phyloP scores from a whole-genome alignment of 2,888 invertebrate species.

The Cephus rjabovi region DNA sequence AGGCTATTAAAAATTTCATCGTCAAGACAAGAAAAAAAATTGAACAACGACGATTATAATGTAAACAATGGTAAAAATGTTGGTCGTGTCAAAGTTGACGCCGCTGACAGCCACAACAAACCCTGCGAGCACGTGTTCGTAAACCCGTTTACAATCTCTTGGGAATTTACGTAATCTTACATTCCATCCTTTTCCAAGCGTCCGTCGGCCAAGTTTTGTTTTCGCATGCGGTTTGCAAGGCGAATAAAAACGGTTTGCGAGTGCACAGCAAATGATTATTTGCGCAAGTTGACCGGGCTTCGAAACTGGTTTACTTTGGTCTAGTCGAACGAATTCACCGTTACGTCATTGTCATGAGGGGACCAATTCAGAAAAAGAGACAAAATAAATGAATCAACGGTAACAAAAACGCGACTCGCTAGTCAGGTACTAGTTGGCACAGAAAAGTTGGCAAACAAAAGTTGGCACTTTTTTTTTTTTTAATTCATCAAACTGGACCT shows the following conservation, averaged over 20 bases:
- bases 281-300: neutral
- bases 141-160: neutral
- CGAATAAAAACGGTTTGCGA: neutral
- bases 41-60: neutral
- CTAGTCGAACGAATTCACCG: neutral
- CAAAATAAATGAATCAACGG: neutral
- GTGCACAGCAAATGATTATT: neutral
- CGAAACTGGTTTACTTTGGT: neutral
- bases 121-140: neutral
- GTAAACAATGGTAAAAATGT: neutral
- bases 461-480: neutral
- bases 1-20: neutral
- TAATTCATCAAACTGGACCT: neutral
- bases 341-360: neutral
- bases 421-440: neutral
- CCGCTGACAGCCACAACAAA: neutral
- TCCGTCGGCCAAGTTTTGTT: neutral
- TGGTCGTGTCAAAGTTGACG: neutral
- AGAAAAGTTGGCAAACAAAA: neutral
- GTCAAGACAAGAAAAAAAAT: fast-evolving
- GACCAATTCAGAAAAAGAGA: neutral
- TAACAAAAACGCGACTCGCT: neutral
- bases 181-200: neutral
- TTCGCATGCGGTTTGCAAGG: neutral
- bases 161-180: neutral